phyloP scores from a whole-genome alignment of 2,797 vertebrate species.

The Sebastes itinus region DNA sequence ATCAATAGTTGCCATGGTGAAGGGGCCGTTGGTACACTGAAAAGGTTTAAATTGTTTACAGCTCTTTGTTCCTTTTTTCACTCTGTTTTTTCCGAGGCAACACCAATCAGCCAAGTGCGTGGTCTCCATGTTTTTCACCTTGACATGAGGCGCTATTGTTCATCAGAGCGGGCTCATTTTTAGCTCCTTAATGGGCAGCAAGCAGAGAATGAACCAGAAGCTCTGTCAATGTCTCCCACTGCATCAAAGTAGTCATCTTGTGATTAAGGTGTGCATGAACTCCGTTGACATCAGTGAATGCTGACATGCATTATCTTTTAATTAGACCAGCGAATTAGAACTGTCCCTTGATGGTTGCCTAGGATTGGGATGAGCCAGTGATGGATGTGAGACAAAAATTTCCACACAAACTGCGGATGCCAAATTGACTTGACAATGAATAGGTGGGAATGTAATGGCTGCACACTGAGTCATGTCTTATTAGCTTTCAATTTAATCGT shows the following conservation, averaged over 20 bases:
- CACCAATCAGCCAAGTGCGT: not conserved
- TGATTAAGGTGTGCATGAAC: constrained; percentile 68
- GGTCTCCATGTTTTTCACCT: not conserved
- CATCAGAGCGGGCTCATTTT: not conserved
- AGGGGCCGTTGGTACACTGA: not conserved
- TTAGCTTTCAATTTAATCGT: constrained; percentile 57
- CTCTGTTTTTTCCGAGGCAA: not conserved
- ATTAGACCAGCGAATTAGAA: constrained; percentile 69
- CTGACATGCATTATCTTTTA: constrained; percentile 78
- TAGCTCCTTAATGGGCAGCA: constrained; percentile 43
- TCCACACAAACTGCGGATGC: constrained; percentile 52
- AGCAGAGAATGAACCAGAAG: constrained; percentile 31
- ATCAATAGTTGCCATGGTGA: constrained; percentile 17
- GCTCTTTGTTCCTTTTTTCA: not conserved
- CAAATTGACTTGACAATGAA: constrained; percentile 66
- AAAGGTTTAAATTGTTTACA: constrained; percentile 17
- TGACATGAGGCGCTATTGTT: constrained; percentile 5
- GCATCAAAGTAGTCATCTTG: constrained; percentile 66
- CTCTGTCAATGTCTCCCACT: constrained; percentile 33
- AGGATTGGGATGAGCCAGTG: constrained; percentile 54
- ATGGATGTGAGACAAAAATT: constrained; percentile 66
- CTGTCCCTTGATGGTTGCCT: constrained; percentile 55
- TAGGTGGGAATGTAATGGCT: constrained; percentile 41
- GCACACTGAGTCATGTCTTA: constrained; percentile 51
- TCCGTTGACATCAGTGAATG: constrained; percentile 58